Percentiles rank a stretch among this genome's conserved stretches.
phyloP scores from a whole-genome alignment of 1,140 invertebrate species.

The Plodia interpunctella region DNA sequence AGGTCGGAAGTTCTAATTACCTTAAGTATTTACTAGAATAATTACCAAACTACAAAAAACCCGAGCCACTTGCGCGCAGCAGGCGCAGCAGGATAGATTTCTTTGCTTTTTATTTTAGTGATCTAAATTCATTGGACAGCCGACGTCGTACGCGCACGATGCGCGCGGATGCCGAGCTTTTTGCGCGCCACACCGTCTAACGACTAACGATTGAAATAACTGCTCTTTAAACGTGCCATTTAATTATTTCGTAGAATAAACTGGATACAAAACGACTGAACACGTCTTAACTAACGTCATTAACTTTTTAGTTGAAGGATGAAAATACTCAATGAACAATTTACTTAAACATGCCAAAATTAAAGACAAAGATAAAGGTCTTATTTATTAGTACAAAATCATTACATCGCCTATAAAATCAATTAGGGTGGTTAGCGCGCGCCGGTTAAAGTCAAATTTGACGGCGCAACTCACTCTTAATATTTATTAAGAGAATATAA shows the following conservation, averaged over 20 bases:
- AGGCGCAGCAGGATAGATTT: constrained; percentile 36
- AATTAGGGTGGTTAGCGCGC: too few species aligned
- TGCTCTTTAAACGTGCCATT: constrained; percentile 47
- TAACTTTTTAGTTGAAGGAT: not conserved
- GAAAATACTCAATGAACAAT: too few species aligned
- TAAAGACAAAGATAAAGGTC: too few species aligned
- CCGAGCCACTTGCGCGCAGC: constrained; percentile 24
- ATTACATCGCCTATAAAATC: too few species aligned
- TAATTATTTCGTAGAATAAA: constrained; percentile 39
- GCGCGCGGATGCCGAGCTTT: constrained; percentile 52
- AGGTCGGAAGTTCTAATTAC: constrained; percentile 1
- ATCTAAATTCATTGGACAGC: constrained; percentile 65
- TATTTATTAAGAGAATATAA: not conserved
- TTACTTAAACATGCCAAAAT: too few species aligned
- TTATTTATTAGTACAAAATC: too few species aligned
- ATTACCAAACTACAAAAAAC: constrained; percentile 14
- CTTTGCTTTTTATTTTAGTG: constrained; percentile 41
- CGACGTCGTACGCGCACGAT: constrained; percentile 37
- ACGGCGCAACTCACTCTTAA: too few species aligned
- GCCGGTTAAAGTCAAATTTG: too few species aligned
- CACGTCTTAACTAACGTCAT: not conserved
- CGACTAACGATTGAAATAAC: constrained; percentile 68
- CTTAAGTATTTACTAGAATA: constrained; percentile 1
- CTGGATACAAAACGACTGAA: constrained; percentile 18
- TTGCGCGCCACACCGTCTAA: constrained; percentile 62